Percentiles rank a stretch among this genome's conserved stretches.
These are phyloP conservation scores for Drosophila pseudoananassae DNA, from an alignment of 1,140 invertebrate genomes.

Conservation along the genomic window DNA sequence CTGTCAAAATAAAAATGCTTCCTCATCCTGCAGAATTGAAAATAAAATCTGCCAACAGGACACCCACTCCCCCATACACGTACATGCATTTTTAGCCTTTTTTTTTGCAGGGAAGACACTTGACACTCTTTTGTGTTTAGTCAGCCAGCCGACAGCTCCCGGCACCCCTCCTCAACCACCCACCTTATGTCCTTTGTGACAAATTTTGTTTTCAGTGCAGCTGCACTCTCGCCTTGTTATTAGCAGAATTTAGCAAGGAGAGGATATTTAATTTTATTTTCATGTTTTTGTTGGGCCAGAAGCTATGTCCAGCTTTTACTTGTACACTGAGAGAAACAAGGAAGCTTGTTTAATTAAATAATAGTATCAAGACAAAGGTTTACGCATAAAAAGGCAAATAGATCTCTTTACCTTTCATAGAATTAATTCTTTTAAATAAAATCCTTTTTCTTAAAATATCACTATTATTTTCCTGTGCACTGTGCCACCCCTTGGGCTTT, in stretches of 20 bases:
- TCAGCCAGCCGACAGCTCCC: conserved; percentile 43
- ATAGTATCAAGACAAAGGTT: no score
- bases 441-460: not conserved
- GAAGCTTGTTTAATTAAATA: not conserved
- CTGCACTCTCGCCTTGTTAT: conserved; percentile 69
- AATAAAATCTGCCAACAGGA: conserved; percentile 63
- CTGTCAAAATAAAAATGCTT: conserved; percentile 78
- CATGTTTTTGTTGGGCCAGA: conserved; percentile 61
- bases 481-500: conserved; percentile 51
- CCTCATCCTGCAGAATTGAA: conserved; percentile 68
- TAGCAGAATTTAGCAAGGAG: conserved; percentile 71
- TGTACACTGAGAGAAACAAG: conserved; percentile 2
- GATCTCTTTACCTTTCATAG: not conserved
- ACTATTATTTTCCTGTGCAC: conserved; percentile 3
- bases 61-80: conserved; percentile 20
- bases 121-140: conserved; percentile 81
- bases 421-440: not conserved
- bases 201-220: conserved; percentile 24
- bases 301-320: not conserved
- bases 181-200: not conserved
- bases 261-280: conserved; percentile 83
- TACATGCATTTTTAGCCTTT: conserved; percentile 55
- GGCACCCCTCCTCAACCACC: conserved; percentile 33
- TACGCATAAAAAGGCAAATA: no score
- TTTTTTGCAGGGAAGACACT: conserved; percentile 73